Base-by-base conservation (phyloP, 2,797 vertebrate species). In the Amniataba percoides region DNA sequence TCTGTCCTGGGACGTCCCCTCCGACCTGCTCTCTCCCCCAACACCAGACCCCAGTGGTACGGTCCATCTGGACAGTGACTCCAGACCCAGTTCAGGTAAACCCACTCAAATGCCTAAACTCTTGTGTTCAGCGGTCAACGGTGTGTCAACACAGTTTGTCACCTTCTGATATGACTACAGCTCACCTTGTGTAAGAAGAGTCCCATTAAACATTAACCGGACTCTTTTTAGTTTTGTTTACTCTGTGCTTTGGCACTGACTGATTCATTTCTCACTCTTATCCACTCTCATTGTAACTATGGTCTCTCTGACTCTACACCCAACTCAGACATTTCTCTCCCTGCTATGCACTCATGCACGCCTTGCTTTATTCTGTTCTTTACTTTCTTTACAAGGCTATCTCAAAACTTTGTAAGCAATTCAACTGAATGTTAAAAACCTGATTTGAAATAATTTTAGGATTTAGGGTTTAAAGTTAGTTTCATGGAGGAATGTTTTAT, bases 81-180 rank as follows among this genome's bases (percentile, higher is more conserved):
- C 96, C 18, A 94, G 96, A 84, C 96, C 96, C 5, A 97, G 96
- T 90, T 97, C 96, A 94, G 96, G 96, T 97, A 94, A 13, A 39
- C 18, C 65, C 13, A 58, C 27, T 65, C 51, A 68, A 31, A 31
- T 46, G 58, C 55, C 42, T 12, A n/a, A 39, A 40, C 59, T 23
- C 36, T 18, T 31, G 27, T 43, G 55, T 39, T 65, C 7, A n/a
- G 19, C 4, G 8, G 31, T 63, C 9, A 59, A 49, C 56, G 59
- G 3, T 16, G 48, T 67, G 77, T 61, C 71, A 80, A 53, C 56
- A 60, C 45, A 19, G 55, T 71, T 72, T 79, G 49, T 76, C 81
- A 82, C 83, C 67, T 74, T 59, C 51, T 57, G 68, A 67, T 69
- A 69, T 19, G 56, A 56, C 65, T 19, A 27, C 27, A 72, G 62